Evolutionary conservation across 2,888 invertebrate genomes (phyloP).

Genomic region (Elegia similella): DNA sequence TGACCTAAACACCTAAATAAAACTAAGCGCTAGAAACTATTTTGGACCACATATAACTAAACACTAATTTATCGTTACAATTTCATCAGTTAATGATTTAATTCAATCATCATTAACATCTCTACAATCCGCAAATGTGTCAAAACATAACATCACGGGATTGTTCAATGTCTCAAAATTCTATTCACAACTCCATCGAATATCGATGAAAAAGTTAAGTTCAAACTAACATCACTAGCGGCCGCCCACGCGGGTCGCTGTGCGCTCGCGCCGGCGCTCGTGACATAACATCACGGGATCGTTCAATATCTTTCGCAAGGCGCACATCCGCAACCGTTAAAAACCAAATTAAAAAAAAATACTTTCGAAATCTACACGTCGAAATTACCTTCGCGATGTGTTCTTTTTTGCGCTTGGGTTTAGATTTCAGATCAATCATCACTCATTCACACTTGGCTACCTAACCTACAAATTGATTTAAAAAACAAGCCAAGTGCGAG

Average conservation of each 20-base stretch:
- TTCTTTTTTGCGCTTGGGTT: not conserved
- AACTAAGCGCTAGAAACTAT: no score
- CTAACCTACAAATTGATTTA: no score
- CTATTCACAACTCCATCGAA: constrained; percentile 20
- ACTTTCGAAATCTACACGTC: constrained; percentile 28
- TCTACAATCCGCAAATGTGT: no score
- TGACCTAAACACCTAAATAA: no score
- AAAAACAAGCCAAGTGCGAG: no score
- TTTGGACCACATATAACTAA: no score
- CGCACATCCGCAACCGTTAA: constrained; percentile 63
- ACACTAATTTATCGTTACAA: no score
- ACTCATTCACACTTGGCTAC: not conserved
- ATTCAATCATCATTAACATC: no score
- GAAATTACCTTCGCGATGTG: constrained; percentile 22
- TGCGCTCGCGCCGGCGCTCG: constrained; percentile 63
- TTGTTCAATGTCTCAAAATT: not conserved
- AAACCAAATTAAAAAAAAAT: constrained; percentile 34
- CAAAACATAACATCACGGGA: no score
- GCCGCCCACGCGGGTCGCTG: constrained; percentile 77
- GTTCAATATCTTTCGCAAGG: constrained; percentile 74
- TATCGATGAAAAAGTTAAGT: constrained; percentile 24
- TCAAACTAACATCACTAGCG: constrained; percentile 45
- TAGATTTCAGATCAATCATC: not conserved
- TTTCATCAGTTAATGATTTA: no score
- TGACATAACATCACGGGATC: constrained; percentile 73